Conservation (phyloP, 2,797 vertebrate species). For the Phoeniculus purpureus region DNA sequence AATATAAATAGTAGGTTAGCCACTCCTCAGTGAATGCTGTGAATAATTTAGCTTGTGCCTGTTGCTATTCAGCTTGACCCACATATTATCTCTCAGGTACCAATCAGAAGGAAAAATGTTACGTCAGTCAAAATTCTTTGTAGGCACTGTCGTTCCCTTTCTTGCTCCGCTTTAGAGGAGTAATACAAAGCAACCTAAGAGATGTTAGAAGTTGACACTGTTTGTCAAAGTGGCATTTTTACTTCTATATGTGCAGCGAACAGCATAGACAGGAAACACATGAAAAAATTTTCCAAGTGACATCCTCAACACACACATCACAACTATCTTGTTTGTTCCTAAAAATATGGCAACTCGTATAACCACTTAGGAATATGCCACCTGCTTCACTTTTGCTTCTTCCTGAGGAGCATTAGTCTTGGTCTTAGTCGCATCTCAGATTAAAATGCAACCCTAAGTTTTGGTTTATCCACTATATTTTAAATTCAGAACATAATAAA, state of each 20-base stretch:
- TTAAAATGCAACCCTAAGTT: not conserved
- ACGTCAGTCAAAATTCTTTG: slow-evolving; percentile 20
- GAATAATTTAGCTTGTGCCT: slow-evolving; percentile 37
- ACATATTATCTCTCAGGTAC: slow-evolving; percentile 56
- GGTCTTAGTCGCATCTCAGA: not conserved
- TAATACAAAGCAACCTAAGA: not conserved
- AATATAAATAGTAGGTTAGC: slow-evolving; percentile 69
- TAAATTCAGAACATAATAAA: not conserved
- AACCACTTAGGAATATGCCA: not conserved
- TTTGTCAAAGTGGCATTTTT: not conserved
- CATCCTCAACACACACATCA: not conserved
- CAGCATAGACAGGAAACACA: not conserved
- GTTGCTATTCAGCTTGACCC: slow-evolving; percentile 55
- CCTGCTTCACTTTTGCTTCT: not conserved
- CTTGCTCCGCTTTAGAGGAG: not conserved
- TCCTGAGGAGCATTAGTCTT: not conserved
- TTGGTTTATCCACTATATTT: not conserved
- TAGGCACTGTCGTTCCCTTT: not conserved
- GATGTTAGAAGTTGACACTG: not conserved
- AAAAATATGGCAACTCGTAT: not conserved
- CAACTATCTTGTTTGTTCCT: not conserved
- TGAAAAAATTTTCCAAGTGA: not conserved
- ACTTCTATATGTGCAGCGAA: not conserved
- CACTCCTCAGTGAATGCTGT: slow-evolving; percentile 59
- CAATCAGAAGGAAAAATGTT: slow-evolving; percentile 42